These are phyloP conservation scores for Heliocidaris tuberculata DNA, from an alignment of 35 echinoderm and acorn worm species.

Conservation along the genomic window DNA sequence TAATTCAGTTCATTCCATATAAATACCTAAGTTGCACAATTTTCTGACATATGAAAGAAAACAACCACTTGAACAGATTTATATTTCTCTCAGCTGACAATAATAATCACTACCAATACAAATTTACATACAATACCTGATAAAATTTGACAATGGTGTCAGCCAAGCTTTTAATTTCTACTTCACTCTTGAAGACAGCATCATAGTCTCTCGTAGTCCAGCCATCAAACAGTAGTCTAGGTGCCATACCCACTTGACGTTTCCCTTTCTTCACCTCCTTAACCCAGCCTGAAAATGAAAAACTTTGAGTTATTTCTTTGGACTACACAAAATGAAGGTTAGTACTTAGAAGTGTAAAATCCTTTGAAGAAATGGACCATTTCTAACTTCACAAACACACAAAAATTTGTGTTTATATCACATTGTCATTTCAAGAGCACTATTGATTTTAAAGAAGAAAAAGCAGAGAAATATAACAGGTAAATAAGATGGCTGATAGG, in stretches of 20 bases:
- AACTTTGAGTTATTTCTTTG: neutral
- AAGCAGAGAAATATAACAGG: no score
- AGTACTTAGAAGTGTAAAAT: neutral
- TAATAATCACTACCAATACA: no score
- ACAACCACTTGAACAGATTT: no score
- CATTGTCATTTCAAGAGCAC: neutral
- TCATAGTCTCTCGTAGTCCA: conserved; percentile 80
- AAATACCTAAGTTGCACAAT: no score
- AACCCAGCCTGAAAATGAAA: conserved; percentile 75
- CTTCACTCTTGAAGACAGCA: conserved; percentile 73
- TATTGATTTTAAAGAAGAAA: neutral
- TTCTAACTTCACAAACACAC: no score
- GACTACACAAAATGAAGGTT: neutral
- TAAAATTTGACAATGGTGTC: conserved; percentile 76
- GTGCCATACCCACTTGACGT: conserved; percentile 74
- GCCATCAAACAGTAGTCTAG: conserved; percentile 91
- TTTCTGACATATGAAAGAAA: no score
- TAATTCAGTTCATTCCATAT: no score
- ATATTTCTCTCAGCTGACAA: no score
- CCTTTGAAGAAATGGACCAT: no score
- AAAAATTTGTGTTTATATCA: neutral
- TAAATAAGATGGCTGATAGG: no score
- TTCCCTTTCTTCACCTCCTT: conserved; percentile 86
- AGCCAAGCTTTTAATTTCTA: conserved; percentile 65
- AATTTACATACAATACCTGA: conserved; percentile 36